Percentiles rank a stretch among this genome's conserved stretches.
phyloP scores from a whole-genome alignment of 1,140 invertebrate species.

The Matsumurasca onukii region DNA sequence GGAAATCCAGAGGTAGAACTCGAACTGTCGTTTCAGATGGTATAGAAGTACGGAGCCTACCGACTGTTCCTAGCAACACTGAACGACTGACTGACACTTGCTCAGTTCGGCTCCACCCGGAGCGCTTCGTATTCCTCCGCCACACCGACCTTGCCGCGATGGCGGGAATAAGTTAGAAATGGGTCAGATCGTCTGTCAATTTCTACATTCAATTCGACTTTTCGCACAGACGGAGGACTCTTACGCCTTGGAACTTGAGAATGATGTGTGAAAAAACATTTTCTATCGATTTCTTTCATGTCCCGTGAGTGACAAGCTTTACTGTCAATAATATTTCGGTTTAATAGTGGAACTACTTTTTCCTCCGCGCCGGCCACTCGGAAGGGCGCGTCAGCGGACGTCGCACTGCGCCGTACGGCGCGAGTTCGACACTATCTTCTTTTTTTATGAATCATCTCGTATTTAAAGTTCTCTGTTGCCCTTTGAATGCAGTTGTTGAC shows the following conservation, averaged over 20 bases:
- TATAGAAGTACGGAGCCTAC: background rate
- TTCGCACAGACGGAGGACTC: too few species aligned
- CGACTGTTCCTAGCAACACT: background rate
- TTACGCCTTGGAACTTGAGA: too few species aligned
- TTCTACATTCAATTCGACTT: too few species aligned
- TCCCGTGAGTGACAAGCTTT: background rate
- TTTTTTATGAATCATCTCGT: conserved; percentile 21
- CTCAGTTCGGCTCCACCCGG: conserved; percentile 9
- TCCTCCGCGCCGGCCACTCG: conserved; percentile 18
- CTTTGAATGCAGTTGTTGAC: background rate
- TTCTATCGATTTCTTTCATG: background rate
- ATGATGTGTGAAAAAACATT: too few species aligned
- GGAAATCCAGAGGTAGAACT: too few species aligned
- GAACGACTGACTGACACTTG: background rate
- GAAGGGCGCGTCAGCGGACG: background rate
- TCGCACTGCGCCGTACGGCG: background rate
- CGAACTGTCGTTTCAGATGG: too few species aligned
- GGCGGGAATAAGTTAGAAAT: conserved; percentile 7
- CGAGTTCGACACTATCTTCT: conserved; percentile 15
- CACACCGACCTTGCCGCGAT: conserved; percentile 9
- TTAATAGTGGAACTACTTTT: conserved; percentile 11
- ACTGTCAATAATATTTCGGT: background rate
- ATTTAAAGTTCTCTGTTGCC: conserved; percentile 21
- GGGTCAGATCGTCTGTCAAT: conserved; percentile 23
- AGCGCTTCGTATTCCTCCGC: conserved; percentile 10